Conservation (phyloP, 2,888 invertebrate species). For the Zygothrica quintamaculata region DNA sequence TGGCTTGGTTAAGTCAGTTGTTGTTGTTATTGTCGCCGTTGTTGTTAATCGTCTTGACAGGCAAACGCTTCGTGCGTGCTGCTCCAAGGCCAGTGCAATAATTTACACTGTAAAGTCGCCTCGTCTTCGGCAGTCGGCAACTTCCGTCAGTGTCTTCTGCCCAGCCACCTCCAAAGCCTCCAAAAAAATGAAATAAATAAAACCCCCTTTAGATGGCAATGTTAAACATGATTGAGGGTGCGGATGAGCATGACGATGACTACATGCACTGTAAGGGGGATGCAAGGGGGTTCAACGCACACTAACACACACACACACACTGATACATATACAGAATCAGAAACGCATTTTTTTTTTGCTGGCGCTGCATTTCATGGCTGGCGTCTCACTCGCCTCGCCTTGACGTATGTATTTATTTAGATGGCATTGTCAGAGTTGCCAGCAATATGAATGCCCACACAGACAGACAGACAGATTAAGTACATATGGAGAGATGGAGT, state of each 20-base stretch:
- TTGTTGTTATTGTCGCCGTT: conserved; percentile 31
- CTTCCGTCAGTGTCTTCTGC: conserved; percentile 65
- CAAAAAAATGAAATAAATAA: too few species aligned
- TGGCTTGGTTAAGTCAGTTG: conserved; percentile 9
- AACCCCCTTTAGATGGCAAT: too few species aligned
- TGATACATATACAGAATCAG: too few species aligned
- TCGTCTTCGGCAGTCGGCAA: conserved; percentile 61
- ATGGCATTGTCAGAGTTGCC: conserved; percentile 40
- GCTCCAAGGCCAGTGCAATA: conserved; percentile 82
- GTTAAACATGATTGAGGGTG: too few species aligned
- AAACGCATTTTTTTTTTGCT: conserved; percentile 35
- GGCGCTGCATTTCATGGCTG: conserved; percentile 51
- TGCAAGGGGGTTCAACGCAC: too few species aligned
- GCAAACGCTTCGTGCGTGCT: conserved; percentile 69
- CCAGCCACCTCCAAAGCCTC: conserved; percentile 5
- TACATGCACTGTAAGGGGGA: too few species aligned
- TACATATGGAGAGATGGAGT: background rate
- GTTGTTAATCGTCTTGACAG: conserved; percentile 82
- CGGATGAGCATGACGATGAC: too few species aligned
- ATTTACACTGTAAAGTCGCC: conserved; percentile 70
- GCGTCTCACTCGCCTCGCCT: conserved; percentile 53
- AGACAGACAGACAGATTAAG: conserved; percentile 24
- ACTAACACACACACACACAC: too few species aligned
- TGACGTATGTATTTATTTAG: conserved; percentile 29
- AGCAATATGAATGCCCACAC: conserved; percentile 40